These are phyloP conservation scores for Drosophila lowei DNA, from an alignment of 1,140 invertebrate genomes.

Conservation along the genomic window DNA sequence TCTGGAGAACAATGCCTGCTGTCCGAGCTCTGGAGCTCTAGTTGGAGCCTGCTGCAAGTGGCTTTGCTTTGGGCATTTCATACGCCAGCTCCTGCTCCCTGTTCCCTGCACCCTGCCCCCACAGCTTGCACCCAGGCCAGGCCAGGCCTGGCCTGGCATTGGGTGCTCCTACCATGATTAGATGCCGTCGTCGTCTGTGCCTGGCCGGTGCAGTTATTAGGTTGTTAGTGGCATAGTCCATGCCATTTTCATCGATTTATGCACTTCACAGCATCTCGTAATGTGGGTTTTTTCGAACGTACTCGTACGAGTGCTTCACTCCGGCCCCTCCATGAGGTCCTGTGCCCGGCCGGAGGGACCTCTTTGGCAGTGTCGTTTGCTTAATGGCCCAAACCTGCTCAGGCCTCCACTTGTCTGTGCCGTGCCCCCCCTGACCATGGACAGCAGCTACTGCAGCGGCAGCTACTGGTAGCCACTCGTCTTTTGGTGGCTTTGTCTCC, in stretches of 20 bases:
- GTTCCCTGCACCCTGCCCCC: constrained; percentile 30
- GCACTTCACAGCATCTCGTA: constrained; percentile 73
- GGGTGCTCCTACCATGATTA: constrained; percentile 59
- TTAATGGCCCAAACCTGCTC: constrained; percentile 60
- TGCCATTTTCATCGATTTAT: constrained; percentile 79
- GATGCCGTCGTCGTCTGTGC: constrained; percentile 63
- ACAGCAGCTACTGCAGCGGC: background rate
- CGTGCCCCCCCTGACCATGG: background rate
- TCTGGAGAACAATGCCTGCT: constrained; percentile 66
- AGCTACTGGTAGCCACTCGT: background rate
- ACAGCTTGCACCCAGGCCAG: no score
- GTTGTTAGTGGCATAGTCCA: constrained; percentile 77
- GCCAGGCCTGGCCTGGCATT: no score
- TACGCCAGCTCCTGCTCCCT: constrained; percentile 1
- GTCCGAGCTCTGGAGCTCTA: constrained; percentile 32
- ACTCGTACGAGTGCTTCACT: constrained; percentile 5
- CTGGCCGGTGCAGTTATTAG: constrained; percentile 72
- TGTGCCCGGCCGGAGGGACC: constrained; percentile 18
- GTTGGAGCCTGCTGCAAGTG: constrained; percentile 61
- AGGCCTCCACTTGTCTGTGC: constrained; percentile 18
- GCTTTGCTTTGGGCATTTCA: constrained; percentile 70
- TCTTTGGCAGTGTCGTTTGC: constrained; percentile 55
- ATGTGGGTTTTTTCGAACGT: constrained; percentile 49
- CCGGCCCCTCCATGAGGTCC: background rate
- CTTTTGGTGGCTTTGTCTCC: constrained; percentile 38